Evolutionary conservation across 2,113 vertebrate genomes (phyloP).

Genomic region (Scalopus aquaticus): DNA sequence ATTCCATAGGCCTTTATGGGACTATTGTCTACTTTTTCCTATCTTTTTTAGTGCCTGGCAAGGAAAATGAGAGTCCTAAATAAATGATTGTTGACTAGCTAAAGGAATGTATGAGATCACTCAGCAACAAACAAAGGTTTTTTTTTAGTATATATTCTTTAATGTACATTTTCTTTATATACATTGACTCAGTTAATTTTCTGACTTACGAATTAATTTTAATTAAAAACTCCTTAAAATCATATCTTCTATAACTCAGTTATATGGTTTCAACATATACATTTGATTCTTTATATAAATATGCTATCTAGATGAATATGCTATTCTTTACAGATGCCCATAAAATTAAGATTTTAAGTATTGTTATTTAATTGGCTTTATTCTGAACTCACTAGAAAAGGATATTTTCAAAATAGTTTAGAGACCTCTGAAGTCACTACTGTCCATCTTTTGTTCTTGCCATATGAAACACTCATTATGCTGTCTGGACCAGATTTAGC

Average conservation of each 20-base stretch:
- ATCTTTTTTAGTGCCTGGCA: not conserved
- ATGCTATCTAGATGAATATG: not conserved
- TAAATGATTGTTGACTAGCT: slow-evolving; percentile 2
- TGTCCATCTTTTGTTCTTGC: not conserved
- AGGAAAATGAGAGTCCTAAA: not conserved
- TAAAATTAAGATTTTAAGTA: slow-evolving; percentile 34
- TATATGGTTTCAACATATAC: slow-evolving; percentile 22
- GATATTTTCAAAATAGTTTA: slow-evolving; percentile 17
- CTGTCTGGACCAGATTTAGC: not conserved
- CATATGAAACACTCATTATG: not conserved
- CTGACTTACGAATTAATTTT: slow-evolving; percentile 18
- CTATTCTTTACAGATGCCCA: not conserved
- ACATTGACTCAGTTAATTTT: slow-evolving; percentile 11
- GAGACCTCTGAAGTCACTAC: not conserved
- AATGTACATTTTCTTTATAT: not conserved
- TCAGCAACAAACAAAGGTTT: slow-evolving; percentile 38
- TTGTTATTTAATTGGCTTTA: slow-evolving; percentile 3
- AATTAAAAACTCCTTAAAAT: slow-evolving; percentile 33
- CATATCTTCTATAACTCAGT: slow-evolving; percentile 5
- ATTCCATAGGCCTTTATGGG: not conserved
- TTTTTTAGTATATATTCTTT: not conserved
- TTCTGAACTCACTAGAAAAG: not conserved
- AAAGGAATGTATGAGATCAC: slow-evolving; percentile 40
- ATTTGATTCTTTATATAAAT: slow-evolving; percentile 29
- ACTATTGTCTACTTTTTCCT: not conserved